Percentiles rank a stretch among this genome's conserved stretches.
These are phyloP conservation scores for Drosophila monieri DNA, from an alignment of 2,888 invertebrate genomes.

Conservation along the genomic window DNA sequence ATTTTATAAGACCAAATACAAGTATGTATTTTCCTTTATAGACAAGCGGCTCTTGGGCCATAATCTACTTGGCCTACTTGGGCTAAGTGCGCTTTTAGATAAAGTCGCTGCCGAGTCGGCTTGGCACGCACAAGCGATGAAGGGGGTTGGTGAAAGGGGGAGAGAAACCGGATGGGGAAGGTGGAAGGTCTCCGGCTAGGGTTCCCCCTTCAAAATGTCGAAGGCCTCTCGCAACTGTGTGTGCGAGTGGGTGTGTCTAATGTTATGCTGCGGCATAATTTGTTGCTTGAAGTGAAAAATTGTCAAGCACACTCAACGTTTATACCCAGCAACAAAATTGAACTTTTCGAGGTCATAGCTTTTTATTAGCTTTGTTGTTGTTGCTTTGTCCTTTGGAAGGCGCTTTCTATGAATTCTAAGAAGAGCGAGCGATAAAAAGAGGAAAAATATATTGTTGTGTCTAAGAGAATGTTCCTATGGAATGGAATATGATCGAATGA, in stretches of 20 bases:
- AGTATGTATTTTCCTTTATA: constrained; percentile 13
- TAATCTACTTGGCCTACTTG: constrained; percentile 79
- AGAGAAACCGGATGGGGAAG: neutral
- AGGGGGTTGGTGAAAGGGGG: constrained; percentile 7
- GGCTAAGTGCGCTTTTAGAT: constrained; percentile 79
- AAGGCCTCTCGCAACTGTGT: constrained; percentile 22
- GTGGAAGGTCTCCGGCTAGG: constrained; percentile 1
- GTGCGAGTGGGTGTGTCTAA: constrained; percentile 60
- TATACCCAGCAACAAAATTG: constrained; percentile 68
- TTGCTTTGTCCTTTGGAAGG: neutral
- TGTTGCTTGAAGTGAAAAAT: constrained; percentile 79
- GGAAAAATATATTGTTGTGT: neutral
- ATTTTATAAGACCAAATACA: constrained; percentile 1
- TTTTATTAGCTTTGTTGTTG: constrained; percentile 73
- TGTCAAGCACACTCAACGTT: constrained; percentile 77
- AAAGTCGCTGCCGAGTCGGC: constrained; percentile 70
- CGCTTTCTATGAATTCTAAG: constrained; percentile 13
- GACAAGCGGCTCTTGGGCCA: constrained; percentile 46
- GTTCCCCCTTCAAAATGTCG: constrained; percentile 59
- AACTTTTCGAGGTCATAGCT: constrained; percentile 77
- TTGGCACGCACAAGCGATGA: constrained; percentile 69
- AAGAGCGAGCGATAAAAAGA: neutral
- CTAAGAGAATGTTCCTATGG: neutral
- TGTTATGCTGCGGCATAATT: constrained; percentile 77
- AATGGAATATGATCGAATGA: neutral